Percentiles rank a stretch among this genome's conserved stretches.
Evolutionary conservation across 2,113 vertebrate genomes (phyloP).

Genomic region (Leptodactylus fuscus): DNA sequence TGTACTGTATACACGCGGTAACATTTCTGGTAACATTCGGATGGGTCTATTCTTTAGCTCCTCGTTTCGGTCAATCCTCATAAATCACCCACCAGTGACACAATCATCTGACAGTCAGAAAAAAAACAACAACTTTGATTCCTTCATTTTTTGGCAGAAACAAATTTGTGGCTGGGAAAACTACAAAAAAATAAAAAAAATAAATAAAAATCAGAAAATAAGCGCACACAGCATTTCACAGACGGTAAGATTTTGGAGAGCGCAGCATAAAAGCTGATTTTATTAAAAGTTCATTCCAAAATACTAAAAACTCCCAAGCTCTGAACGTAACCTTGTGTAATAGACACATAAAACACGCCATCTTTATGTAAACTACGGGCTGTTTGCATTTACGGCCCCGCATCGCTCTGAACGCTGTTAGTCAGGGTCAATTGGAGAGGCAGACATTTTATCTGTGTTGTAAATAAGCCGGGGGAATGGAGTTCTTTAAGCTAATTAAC

Average conservation of each 20-base stretch:
- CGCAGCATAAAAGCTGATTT: slow-evolving; percentile 43
- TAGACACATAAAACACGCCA: slow-evolving; percentile 27
- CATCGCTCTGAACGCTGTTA: slow-evolving; percentile 29
- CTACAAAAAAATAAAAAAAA: not conserved
- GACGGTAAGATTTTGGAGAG: slow-evolving; percentile 8
- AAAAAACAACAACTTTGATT: not conserved
- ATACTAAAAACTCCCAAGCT: slow-evolving; percentile 50
- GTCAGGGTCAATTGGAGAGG: slow-evolving; percentile 46
- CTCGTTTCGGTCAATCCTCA: slow-evolving; percentile 49
- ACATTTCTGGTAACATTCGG: too few species aligned
- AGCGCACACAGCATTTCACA: slow-evolving; percentile 12
- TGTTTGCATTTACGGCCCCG: slow-evolving; percentile 21
- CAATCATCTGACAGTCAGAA: not conserved
- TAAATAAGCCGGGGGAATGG: slow-evolving; percentile 33
- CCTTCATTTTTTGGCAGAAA: not conserved
- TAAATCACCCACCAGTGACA: slow-evolving; percentile 59
- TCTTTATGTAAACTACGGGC: slow-evolving; percentile 44
- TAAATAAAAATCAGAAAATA: not conserved
- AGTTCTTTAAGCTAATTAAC: slow-evolving; percentile 40
- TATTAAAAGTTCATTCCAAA: slow-evolving; percentile 54
- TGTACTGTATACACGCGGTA: too few species aligned
- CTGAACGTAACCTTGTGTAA: slow-evolving; percentile 4
- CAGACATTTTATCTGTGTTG: slow-evolving; percentile 11
- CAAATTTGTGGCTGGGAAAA: not conserved
- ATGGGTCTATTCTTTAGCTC: slow-evolving; percentile 55